Evolutionary conservation across 2,888 invertebrate genomes (phyloP).

Genomic region (Nymphalis urticae): DNA sequence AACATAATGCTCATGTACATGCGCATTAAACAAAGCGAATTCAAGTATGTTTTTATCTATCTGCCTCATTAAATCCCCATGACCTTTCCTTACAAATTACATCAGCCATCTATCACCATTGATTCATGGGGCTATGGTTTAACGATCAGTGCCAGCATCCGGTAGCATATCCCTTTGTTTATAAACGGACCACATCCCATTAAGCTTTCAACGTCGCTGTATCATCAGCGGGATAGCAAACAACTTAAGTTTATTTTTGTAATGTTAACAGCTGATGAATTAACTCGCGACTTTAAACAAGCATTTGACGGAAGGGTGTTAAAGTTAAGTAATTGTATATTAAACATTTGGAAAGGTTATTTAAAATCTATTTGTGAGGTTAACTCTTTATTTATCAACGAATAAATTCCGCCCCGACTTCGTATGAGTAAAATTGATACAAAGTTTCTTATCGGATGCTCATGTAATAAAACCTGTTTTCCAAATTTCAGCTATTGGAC

Average conservation of each 20-base stretch:
- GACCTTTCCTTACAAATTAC: conserved; percentile 11
- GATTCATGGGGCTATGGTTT: conserved; percentile 9
- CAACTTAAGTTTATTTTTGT: conserved; percentile 9
- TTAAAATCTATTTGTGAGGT: too few species aligned
- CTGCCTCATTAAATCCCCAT: conserved; percentile 1
- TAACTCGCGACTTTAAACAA: neutral
- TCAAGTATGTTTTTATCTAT: neutral
- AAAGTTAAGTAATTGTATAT: conserved; percentile 1
- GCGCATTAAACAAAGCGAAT: too few species aligned
- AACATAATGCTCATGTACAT: too few species aligned
- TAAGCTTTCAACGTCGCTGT: conserved; percentile 5
- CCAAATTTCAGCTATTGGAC: too few species aligned
- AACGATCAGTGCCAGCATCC: conserved; percentile 10
- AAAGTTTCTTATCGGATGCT: too few species aligned
- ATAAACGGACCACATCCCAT: conserved; percentile 8
- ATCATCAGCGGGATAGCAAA: conserved; percentile 1
- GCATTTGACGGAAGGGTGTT: neutral
- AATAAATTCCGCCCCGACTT: too few species aligned
- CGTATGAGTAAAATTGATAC: too few species aligned
- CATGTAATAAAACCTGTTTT: too few species aligned
- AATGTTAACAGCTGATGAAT: conserved; percentile 1
- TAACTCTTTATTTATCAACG: too few species aligned
- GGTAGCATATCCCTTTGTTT: conserved; percentile 11
- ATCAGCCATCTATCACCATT: conserved; percentile 9
- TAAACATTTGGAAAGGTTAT: neutral